Evolutionary conservation across 2,113 vertebrate genomes (phyloP).

Genomic region (Microtus oregoni): DNA sequence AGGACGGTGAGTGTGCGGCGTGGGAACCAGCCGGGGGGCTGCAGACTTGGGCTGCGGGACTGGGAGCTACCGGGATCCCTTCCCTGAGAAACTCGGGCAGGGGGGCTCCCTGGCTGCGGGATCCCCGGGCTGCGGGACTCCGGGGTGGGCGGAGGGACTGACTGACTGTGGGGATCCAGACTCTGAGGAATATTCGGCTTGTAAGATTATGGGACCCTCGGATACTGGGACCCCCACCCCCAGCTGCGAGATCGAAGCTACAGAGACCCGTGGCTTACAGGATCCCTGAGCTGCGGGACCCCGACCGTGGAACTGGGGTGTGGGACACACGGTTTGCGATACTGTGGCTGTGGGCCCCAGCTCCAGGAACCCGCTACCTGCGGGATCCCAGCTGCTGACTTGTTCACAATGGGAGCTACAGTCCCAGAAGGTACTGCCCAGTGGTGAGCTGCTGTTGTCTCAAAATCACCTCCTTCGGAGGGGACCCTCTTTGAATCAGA

Average conservation of each 20-base stretch:
- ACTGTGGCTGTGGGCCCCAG: background rate
- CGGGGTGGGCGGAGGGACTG: background rate
- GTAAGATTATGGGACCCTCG: background rate
- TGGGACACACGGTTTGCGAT: background rate
- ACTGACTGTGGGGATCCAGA: background rate
- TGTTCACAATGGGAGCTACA: background rate
- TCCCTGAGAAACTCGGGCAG: background rate
- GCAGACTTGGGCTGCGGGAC: background rate
- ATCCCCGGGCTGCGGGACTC: background rate
- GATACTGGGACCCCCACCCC: background rate
- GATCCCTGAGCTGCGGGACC: background rate
- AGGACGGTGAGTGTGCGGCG: slow-evolving; percentile 86
- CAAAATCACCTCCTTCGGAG: no score
- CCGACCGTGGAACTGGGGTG: background rate
- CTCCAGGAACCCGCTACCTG: background rate
- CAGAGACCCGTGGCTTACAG: background rate
- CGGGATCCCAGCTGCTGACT: background rate
- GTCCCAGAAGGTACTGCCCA: background rate
- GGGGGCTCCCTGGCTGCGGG: background rate
- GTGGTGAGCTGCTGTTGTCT: background rate
- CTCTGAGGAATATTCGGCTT: background rate
- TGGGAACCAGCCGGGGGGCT: no score
- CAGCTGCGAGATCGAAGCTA: background rate
- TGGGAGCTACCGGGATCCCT: no score
- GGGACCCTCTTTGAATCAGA: background rate